Conservation (phyloP, 2,888 invertebrate genomes). For the Zelleria hepariella region DNA sequence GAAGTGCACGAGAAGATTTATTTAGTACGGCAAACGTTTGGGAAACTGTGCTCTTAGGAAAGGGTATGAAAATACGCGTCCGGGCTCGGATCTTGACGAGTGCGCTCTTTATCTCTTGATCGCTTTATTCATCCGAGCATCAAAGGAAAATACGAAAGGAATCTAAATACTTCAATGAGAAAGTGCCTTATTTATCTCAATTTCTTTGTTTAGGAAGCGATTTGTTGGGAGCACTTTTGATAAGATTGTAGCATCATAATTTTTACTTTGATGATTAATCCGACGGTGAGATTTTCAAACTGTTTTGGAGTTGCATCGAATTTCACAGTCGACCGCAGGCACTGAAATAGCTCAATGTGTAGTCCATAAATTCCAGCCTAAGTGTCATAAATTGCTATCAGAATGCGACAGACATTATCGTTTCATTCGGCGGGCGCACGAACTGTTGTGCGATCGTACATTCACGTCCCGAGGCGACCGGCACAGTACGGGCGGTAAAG, state of each 20-base stretch:
- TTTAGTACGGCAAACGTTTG: neutral
- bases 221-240: conserved; percentile 17
- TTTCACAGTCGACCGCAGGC: neutral
- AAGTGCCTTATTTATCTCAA: conserved; percentile 46
- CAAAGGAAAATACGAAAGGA: conserved; percentile 56
- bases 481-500: conserved; percentile 31
- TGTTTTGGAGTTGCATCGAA: neutral
- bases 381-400: neutral
- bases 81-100: conserved; percentile 31
- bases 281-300: conserved; percentile 14
- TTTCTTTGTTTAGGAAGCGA: conserved; percentile 39
- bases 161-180: conserved; percentile 47
- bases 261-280: too few species aligned
- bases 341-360: neutral
- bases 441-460: neutral
- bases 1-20: neutral
- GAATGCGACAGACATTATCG: neutral
- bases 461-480: conserved; percentile 22
- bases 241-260: too few species aligned
- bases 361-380: neutral
- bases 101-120: conserved; percentile 63
- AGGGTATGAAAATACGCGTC: conserved; percentile 23
- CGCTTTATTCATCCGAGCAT: conserved; percentile 64
- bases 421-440: neutral
- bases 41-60: neutral